A percentile compares a stretch with the other conserved stretches of the same genome.
phyloP scores from a whole-genome alignment of 2,113 vertebrate species.

The Sinocyclocheilus anshuiensis region DNA sequence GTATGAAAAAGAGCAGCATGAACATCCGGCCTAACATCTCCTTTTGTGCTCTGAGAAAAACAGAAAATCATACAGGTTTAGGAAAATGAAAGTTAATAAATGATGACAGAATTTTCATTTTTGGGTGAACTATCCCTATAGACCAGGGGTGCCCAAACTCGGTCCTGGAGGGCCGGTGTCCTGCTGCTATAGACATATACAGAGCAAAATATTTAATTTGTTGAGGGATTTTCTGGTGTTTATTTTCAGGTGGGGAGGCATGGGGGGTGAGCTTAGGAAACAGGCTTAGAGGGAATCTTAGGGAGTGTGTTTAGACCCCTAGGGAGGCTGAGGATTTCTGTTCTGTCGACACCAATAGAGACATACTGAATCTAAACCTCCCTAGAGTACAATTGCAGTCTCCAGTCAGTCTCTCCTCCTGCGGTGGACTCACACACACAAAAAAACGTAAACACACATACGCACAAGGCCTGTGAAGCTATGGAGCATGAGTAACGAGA shows the following conservation, averaged over 20 bases:
- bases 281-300: constrained; percentile 24
- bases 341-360: constrained; percentile 24
- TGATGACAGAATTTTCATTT: not conserved
- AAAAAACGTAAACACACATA: constrained; percentile 46
- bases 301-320: not conserved
- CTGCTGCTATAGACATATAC: no score
- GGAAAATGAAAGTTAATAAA: not conserved
- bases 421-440: constrained; percentile 45
- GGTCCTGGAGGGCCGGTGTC: no score
- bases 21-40: not conserved
- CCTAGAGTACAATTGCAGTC: constrained; percentile 1
- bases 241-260: not conserved
- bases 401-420: constrained; percentile 38
- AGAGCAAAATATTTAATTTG: not conserved
- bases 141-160: no score
- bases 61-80: not conserved
- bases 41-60: not conserved
- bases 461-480: constrained; percentile 14
- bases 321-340: constrained; percentile 2
- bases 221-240: not conserved
- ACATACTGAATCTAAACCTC: constrained; percentile 9
- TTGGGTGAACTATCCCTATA: not conserved
- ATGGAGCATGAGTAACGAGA: constrained; percentile 65
- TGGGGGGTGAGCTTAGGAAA: not conserved
- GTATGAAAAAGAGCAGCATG: not conserved